These are phyloP conservation scores for Aphyosemion australe DNA, from an alignment of 2,113 vertebrate genomes.

Conservation along the genomic window DNA sequence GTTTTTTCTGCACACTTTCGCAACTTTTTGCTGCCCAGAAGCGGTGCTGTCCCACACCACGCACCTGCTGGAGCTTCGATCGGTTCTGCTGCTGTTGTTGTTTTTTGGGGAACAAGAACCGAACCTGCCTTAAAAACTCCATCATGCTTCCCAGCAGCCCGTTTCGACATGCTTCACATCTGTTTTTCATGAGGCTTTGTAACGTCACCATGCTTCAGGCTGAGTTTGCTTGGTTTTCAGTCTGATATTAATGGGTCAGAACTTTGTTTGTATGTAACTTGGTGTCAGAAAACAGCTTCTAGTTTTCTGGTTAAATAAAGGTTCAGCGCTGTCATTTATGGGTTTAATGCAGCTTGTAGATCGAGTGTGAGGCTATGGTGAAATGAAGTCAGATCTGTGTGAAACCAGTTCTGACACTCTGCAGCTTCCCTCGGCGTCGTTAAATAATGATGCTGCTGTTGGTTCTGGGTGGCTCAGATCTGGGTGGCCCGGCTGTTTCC, in stretches of 20 bases:
- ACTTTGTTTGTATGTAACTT: not conserved
- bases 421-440: conserved; percentile 23
- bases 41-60: not conserved
- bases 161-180: conserved; percentile 13
- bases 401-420: conserved; percentile 31
- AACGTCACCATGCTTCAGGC: conserved; percentile 31
- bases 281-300: not conserved
- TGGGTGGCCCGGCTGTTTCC: conserved; percentile 69
- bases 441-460: conserved; percentile 37
- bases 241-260: not conserved
- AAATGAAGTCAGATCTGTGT: conserved; percentile 38
- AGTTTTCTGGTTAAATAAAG: conserved; percentile 18
- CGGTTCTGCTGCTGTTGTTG: conserved; percentile 1
- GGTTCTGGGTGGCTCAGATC: conserved; percentile 59
- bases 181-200: conserved; percentile 30
- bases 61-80: not conserved
- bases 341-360: conserved; percentile 6
- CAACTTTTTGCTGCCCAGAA: not conserved
- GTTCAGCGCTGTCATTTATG: conserved; percentile 4
- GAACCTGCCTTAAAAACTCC: conserved; percentile 3
- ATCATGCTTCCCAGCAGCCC: conserved; percentile 13
- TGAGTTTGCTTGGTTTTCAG: conserved; percentile 1
- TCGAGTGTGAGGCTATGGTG: conserved; percentile 20
- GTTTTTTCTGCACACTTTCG: not conserved
- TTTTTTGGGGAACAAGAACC: conserved; percentile 31